A percentile compares a stretch with the other conserved stretches of the same genome.
Conservation (phyloP, 2,113 vertebrate species). For the Saimiri boliviensis region DNA sequence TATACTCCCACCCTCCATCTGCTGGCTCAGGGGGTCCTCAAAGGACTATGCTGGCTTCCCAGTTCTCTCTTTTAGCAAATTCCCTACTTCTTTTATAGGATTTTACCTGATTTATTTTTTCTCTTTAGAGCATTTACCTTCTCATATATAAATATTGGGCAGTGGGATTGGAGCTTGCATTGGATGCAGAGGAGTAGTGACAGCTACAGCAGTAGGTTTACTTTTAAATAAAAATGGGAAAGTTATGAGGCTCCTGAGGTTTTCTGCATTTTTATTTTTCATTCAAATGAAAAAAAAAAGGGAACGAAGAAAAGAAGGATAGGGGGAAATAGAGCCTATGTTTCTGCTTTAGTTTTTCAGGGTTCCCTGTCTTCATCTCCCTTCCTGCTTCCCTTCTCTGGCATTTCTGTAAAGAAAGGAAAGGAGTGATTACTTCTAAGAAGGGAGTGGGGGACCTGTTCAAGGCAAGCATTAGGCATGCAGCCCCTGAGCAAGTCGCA, state of each 20-base stretch:
- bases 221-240: constrained; percentile 74
- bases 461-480: constrained; percentile 25
- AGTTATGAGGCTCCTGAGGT: constrained; percentile 64
- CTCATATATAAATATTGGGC: constrained; percentile 62
- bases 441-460: constrained; percentile 49
- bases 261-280: constrained; percentile 69
- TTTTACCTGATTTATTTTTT: constrained; percentile 68
- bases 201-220: constrained; percentile 31
- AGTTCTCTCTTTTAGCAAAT: constrained; percentile 27
- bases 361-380: constrained; percentile 18
- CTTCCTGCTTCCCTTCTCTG: neutral
- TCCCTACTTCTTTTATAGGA: constrained; percentile 17
- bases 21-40: neutral
- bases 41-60: neutral
- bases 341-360: constrained; percentile 39
- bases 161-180: constrained; percentile 13
- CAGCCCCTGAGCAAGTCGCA: constrained; percentile 69
- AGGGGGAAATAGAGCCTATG: neutral
- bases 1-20: neutral
- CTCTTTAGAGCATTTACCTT: constrained; percentile 65
- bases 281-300: constrained; percentile 26
- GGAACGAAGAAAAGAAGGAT: neutral
- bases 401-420: constrained; percentile 64
- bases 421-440: constrained; percentile 71
- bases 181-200: neutral